Evolutionary conservation across 2,113 vertebrate genomes (phyloP), one percentile per base, ranked within the genome.

Genomic region (Octodon degus): DNA sequence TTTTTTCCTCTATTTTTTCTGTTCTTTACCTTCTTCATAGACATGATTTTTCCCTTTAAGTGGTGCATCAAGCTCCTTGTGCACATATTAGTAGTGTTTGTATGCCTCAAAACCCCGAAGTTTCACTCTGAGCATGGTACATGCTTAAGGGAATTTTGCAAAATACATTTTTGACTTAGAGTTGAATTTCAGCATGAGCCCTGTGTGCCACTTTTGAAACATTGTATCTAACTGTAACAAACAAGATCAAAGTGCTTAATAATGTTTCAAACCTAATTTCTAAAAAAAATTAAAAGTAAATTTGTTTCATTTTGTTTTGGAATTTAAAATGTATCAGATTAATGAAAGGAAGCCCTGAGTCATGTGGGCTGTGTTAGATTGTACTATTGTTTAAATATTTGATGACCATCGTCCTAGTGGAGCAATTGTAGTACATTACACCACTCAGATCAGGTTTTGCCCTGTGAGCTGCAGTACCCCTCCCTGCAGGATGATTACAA

Each of bases 361-460:
- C 79, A 55, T 55, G 89, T 79, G 60, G 81, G 37, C 9, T 79
- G 30, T 80, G 47, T 83, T 86, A 86, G 53, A 72, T 74, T 92
- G 72, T 70, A 77, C 77, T 89, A 58, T 89, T 79, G 32, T 80
- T 86, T 79, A 93, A 94, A 70, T 85, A 86, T 67, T 93, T 89
- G 84, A 43, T 90, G 77, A 62, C 37, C 47, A 2, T 93, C 43
- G 5, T 43, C 80, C 70, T n/a, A 62, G 83, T 76, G 60, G 83
- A 16, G 68, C 25, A 81, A 53, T 84, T 93, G 55, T 19, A 81
- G 63, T 87, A 88, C 34, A 58, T 60, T 30, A 47, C 34, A 86
- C 20, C 30, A 40, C 30, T 89, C n/a, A 30, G 68, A 72, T 93
- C 32, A 62, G 22, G 50, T 60, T 91, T 79, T 77, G 37, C 67